Conservation (phyloP, 2,888 invertebrate species). For the Incurvaria masculella region DNA sequence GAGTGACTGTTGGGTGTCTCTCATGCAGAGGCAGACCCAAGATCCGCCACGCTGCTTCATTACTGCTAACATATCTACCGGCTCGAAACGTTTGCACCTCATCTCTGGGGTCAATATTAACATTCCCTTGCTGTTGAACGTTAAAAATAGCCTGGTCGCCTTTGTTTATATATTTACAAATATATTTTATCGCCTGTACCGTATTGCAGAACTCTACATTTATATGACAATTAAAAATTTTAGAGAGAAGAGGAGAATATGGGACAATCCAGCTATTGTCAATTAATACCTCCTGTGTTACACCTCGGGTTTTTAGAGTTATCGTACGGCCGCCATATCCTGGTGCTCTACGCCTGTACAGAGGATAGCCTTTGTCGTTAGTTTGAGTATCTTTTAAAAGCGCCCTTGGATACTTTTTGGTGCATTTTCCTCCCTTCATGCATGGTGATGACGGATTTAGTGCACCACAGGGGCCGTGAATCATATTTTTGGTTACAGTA, state of each 20-base stretch:
- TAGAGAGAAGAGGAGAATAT: background rate
- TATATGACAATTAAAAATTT: background rate
- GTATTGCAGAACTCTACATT: background rate
- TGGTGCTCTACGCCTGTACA: slow-evolving; percentile 15
- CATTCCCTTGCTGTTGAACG: slow-evolving; percentile 7
- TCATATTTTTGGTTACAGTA: slow-evolving; percentile 28
- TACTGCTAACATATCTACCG: slow-evolving; percentile 22
- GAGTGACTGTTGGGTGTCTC: slow-evolving; percentile 18
- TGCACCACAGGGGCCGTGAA: slow-evolving; percentile 33
- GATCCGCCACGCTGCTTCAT: slow-evolving; percentile 22
- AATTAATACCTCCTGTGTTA: background rate
- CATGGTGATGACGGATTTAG: slow-evolving; percentile 27
- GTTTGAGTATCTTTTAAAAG: slow-evolving; percentile 18
- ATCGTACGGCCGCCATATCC: slow-evolving; percentile 13
- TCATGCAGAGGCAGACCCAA: slow-evolving; percentile 18
- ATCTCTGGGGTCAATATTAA: slow-evolving; percentile 13
- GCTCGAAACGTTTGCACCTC: slow-evolving; percentile 21
- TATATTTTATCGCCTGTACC: slow-evolving; percentile 16
- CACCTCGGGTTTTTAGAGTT: background rate
- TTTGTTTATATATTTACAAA: slow-evolving; percentile 15
- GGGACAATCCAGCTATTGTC: background rate
- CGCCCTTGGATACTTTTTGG: slow-evolving; percentile 18
- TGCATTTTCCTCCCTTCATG: slow-evolving; percentile 28
- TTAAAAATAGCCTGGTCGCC: slow-evolving; percentile 17
- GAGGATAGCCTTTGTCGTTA: slow-evolving; percentile 14